Base-by-base conservation (phyloP, 2,113 vertebrate species). In the Lepidothrix coronata region DNA sequence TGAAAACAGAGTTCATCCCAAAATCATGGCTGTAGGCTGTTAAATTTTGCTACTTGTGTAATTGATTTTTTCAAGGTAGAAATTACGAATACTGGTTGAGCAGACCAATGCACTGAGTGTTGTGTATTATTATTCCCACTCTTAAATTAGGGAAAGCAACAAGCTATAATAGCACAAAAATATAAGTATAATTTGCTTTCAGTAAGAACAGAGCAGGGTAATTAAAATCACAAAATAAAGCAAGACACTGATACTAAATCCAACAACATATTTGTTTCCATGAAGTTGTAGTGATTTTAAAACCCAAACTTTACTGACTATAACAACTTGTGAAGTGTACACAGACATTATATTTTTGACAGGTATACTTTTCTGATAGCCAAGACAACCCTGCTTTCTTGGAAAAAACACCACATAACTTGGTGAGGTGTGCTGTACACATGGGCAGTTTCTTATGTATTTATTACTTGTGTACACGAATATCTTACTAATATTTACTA, bases 1-100 rank as follows among this genome's bases (percentile, higher is more conserved):
- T 84, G 80, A 94, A 96, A 96, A 96, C 84, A 44, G 76, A 95
- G 94, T 97, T 97, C 95, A 95, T 92, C 82, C 79, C 95, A 87
- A 96, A 93, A 95, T 96, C 67, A 66, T 94, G 83, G 84, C 95
- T 96, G 89, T 30, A 55, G 80, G 93, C 58, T 96, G 74, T 75
- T 94, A 95, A 71, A 74, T 96, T 96, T 94, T 95, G 58, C 81
- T 95, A 94, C 39, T 94, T 96, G 51, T 77, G 20, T 94, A 98
- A 95, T 59, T 96, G 79, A 91, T 89, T 96, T 96, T 91, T 96
- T 95, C 82, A 79, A 94, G 79, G 74, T 46, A 96, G 58, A 92
- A 96, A 86, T 39, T 24, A 96, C 58, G 90, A 92, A 94, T 74
- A 82, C 33, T 77, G n/a, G 70, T 57, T 89, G 44, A 93, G 57